phyloP scores from a whole-genome alignment of 2,113 vertebrate species.

The Empidonax alnorum region DNA sequence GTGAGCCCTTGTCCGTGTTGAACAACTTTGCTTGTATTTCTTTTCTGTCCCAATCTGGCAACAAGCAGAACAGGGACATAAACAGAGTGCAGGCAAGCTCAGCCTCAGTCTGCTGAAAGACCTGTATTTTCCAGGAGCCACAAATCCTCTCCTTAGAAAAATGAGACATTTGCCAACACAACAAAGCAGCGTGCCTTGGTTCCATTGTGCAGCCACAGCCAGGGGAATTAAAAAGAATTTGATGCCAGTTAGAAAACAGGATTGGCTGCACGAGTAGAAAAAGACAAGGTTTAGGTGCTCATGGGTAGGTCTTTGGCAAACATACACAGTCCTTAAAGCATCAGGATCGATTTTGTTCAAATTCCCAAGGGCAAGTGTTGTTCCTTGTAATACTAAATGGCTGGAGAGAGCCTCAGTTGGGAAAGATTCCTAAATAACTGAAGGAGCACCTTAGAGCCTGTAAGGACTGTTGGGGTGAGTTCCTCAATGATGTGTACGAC shows the following conservation, averaged over 20 bases:
- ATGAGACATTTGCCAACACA: background rate
- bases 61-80: background rate
- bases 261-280: background rate
- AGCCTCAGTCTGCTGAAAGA: background rate
- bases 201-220: background rate
- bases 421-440: background rate
- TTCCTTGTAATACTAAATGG: accelerated
- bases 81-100: background rate
- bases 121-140: background rate
- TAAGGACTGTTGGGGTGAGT: background rate
- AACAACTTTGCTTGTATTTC: slow-evolving; percentile 43
- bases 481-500: accelerated
- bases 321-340: background rate
- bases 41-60: slow-evolving; percentile 31
- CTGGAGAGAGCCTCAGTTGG: background rate
- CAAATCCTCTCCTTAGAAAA: slow-evolving; percentile 15
- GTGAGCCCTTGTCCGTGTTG: slow-evolving; percentile 51
- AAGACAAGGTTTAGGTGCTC: background rate
- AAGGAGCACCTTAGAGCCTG: background rate
- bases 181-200: background rate
- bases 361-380: background rate
- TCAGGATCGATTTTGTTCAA: background rate
- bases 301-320: background rate
- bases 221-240: background rate
- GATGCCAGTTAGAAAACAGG: background rate